Conservation (phyloP, 2,797 vertebrate species). For the Hydrolagus colliei region DNA sequence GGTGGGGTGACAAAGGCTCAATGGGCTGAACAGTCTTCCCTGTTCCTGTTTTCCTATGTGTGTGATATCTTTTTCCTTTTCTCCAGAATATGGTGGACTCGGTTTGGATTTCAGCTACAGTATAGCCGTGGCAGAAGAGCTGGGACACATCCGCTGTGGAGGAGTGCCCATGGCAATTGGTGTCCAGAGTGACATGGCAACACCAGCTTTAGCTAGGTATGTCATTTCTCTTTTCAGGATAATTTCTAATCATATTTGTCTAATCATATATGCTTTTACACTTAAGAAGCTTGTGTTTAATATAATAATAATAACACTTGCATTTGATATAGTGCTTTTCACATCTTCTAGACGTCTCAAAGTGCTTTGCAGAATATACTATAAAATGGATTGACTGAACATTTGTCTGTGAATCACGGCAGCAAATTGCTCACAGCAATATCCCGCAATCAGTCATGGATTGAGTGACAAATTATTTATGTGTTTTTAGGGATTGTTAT, state of each 20-base stretch:
- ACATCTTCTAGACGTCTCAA: too few species aligned
- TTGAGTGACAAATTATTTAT: too few species aligned
- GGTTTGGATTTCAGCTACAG: conserved; percentile 80
- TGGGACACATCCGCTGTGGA: conserved; percentile 70
- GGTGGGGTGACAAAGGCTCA: too few species aligned
- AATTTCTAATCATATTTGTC: neutral
- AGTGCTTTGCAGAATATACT: too few species aligned
- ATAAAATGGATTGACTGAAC: too few species aligned
- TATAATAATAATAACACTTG: conserved; percentile 3
- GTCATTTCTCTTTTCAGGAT: neutral
- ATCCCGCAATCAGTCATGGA: too few species aligned
- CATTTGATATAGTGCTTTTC: too few species aligned
- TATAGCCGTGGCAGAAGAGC: conserved; percentile 72
- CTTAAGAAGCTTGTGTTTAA: conserved; percentile 30
- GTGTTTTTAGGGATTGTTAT: too few species aligned
- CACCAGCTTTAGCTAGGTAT: conserved; percentile 77
- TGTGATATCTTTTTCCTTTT: neutral
- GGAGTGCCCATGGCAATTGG: conserved; percentile 78
- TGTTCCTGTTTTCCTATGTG: neutral
- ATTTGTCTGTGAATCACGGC: too few species aligned
- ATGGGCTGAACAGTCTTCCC: too few species aligned
- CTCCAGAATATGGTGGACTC: conserved; percentile 73
- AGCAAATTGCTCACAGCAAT: too few species aligned
- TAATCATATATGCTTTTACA: conserved; percentile 21
- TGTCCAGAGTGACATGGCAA: conserved; percentile 76